Evolutionary conservation across 2,888 invertebrate species (phyloP).

Genomic region (Diogma glabrata): DNA sequence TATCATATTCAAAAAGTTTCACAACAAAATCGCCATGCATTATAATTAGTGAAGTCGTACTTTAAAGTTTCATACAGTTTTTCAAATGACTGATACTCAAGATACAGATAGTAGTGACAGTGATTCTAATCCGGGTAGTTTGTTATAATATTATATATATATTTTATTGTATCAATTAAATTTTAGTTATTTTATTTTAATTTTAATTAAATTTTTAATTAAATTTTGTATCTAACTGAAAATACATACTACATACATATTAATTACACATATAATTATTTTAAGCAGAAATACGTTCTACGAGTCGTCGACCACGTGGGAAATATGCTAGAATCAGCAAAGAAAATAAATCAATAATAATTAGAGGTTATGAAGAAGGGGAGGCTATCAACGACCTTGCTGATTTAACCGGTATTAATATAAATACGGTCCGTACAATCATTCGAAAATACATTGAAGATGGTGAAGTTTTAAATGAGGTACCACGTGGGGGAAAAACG

Average conservation of each 20-base stretch:
- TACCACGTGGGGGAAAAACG: neutral
- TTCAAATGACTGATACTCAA: neutral
- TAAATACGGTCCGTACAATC: neutral
- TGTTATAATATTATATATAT: no score
- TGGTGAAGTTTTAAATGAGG: neutral
- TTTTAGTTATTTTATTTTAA: no score
- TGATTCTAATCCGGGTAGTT: no score
- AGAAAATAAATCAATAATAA: neutral
- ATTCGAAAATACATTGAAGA: neutral
- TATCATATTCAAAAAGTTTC: no score
- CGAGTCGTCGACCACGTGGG: neutral
- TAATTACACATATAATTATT: neutral
- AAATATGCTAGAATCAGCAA: conserved; percentile 1
- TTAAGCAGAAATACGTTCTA: neutral
- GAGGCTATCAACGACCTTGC: neutral
- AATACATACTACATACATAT: no score
- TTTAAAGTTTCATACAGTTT: neutral
- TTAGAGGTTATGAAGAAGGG: neutral
- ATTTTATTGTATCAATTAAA: no score
- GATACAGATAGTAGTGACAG: no score
- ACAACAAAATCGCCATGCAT: no score
- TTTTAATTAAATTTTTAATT: no score
- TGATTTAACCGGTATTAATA: conserved; percentile 1
- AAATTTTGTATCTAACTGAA: no score
- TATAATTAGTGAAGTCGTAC: neutral